Evolutionary conservation across 2,888 invertebrate genomes (phyloP), one percentile per base, ranked within the genome.

Genomic region (Aspidiotus rigidus): DNA sequence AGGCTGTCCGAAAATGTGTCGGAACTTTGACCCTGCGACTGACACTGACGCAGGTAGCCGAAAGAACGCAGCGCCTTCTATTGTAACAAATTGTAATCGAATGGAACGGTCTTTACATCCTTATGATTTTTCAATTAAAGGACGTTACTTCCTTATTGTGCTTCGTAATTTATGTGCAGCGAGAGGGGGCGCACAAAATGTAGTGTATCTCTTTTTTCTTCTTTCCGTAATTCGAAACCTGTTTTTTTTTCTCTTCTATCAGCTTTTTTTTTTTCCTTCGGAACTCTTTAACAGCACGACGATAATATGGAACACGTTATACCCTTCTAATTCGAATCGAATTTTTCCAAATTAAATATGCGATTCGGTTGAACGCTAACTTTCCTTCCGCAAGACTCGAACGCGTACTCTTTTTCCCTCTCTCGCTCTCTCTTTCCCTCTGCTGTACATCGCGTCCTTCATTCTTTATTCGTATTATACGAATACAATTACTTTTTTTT

Each of bases 91-190:
- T 66, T 66, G 49, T 59, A 59, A 66, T 66, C 49, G 42, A 59
- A 66, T 59, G 28, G 59, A 66, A 66, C 57, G 17, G 16, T 59
- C 59, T 66, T 66, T 66, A 66, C 66, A 66, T 59, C 59, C 59
- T 66, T 59, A 59, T 66, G 66, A 66, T 66, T 66, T 66, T 66
- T 66, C 66, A 66, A 66, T 66, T 66, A 66, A 57, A 66, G 59
- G 44, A 66, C 66, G 66, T 66, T 66, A 66, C 66, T 66, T 66
- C 66, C 66, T 59, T 44, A 66, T 66, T 66, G 66, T 66, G 39
- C 17, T 40, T 49, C 53, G 59, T 66, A 66, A 66, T 66, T 66
- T 59, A 59, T 57, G 66, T 59, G 42, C 17, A 59, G 17, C 59
- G 49, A 66, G 41, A 10, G 15, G 10, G n/a, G 11, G n/a, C 49